phyloP scores from a whole-genome alignment of 2,797 vertebrate species.

The Channallabes apus region DNA sequence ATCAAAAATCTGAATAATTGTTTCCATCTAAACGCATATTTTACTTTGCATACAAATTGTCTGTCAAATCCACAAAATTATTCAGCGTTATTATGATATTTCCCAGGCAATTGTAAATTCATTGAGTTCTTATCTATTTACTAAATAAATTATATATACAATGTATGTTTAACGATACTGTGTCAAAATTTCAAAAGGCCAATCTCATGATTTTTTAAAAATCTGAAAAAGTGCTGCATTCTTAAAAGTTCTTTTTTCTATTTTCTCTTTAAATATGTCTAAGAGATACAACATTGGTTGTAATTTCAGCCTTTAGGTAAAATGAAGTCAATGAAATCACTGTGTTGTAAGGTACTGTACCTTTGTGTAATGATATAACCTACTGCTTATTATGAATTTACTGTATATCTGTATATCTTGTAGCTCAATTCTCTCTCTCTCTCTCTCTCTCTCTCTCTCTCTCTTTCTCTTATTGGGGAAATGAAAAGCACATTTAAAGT shows the following conservation, averaged over 20 bases:
- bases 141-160: too few species aligned
- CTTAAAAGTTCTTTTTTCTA: not conserved
- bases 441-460: slow-evolving; percentile 4
- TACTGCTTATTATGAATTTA: not conserved
- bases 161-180: not conserved
- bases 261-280: slow-evolving; percentile 1
- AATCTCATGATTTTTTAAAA: too few species aligned
- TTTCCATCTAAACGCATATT: not conserved
- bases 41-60: not conserved
- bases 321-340: slow-evolving; percentile 4
- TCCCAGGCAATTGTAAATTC: not conserved
- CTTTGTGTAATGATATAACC: not conserved
- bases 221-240: too few species aligned
- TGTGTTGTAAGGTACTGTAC: slow-evolving; percentile 14
- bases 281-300: not conserved
- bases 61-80: not conserved
- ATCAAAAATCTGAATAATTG: slow-evolving; percentile 74
- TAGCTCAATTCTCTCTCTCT: not conserved
- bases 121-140: not conserved
- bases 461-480: not conserved
- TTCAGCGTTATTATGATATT: slow-evolving; percentile 1
- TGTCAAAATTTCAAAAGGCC: too few species aligned
- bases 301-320: slow-evolving; percentile 8
- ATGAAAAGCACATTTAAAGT: not conserved
- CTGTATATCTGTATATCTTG: not conserved